A percentile compares a stretch with the other conserved stretches of the same genome.
phyloP scores from a whole-genome alignment of 2,888 invertebrate species.

The Sceliomorpha sp. region DNA sequence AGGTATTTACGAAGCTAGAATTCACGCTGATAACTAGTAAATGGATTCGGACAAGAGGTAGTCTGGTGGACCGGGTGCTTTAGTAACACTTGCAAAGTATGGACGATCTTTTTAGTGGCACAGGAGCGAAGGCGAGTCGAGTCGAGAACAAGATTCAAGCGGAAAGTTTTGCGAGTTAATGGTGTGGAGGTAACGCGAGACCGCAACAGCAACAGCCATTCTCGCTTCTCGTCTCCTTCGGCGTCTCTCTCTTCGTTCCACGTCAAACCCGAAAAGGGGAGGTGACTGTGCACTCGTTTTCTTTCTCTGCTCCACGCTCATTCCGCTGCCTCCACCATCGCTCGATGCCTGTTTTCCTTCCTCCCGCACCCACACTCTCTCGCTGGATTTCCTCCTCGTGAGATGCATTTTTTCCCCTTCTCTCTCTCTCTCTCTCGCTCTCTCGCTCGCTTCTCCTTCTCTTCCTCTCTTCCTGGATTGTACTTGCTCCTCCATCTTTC shows the following conservation, averaged over 20 bases:
- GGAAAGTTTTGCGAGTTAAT: slow-evolving; percentile 80
- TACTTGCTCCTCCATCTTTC: slow-evolving; percentile 54
- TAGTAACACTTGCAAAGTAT: slow-evolving; percentile 71
- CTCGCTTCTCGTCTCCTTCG: slow-evolving; percentile 58
- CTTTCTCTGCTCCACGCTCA: slow-evolving; percentile 56
- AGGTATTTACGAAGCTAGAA: slow-evolving; percentile 37
- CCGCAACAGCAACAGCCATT: slow-evolving; percentile 78
- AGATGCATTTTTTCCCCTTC: slow-evolving; percentile 47
- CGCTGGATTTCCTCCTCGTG: slow-evolving; percentile 51
- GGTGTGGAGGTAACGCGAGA: slow-evolving; percentile 78
- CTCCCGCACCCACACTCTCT: slow-evolving; percentile 33
- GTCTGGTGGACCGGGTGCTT: slow-evolving; percentile 62
- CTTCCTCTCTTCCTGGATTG: slow-evolving; percentile 39
- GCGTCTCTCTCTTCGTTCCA: slow-evolving; percentile 48
- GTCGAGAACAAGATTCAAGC: slow-evolving; percentile 79
- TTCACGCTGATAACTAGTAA: slow-evolving; percentile 75
- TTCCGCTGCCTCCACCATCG: slow-evolving; percentile 54
- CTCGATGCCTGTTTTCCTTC: slow-evolving; percentile 51
- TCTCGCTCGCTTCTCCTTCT: slow-evolving; percentile 43
- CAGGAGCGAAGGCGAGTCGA: slow-evolving; percentile 63
- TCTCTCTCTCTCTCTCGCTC: slow-evolving; percentile 33
- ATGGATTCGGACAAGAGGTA: slow-evolving; percentile 66
- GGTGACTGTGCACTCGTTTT: slow-evolving; percentile 49
- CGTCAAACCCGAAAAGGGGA: slow-evolving; percentile 47
- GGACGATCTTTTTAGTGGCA: slow-evolving; percentile 71